Evolutionary conservation across 2,797 vertebrate species (phyloP).

Genomic region (Dryobates pubescens): DNA sequence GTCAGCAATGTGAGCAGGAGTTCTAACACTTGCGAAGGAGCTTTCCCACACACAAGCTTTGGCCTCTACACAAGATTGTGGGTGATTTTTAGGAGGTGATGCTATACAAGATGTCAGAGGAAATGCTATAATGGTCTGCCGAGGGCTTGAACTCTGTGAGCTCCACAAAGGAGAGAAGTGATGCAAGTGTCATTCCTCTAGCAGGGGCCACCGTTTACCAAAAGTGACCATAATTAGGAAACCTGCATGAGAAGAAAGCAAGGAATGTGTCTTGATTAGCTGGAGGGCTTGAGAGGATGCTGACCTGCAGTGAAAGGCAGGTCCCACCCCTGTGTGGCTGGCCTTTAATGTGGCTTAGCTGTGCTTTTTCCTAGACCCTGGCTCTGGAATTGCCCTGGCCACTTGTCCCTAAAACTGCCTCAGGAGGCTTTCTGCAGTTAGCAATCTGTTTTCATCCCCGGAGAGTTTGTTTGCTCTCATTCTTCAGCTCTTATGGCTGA

Average conservation of each 20-base stretch:
- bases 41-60: neutral
- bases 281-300: neutral
- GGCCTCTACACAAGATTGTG: neutral
- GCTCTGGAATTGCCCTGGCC: neutral
- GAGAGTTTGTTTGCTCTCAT: conserved; percentile 36
- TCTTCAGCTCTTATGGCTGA: conserved; percentile 14
- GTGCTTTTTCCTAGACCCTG: rapidly evolving
- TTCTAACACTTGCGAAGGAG: neutral
- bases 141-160: neutral
- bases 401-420: conserved; percentile 15
- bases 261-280: neutral
- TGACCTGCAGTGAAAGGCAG: neutral
- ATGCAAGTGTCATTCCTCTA: neutral
- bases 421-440: neutral
- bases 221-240: neutral
- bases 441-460: conserved; percentile 42
- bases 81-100: neutral
- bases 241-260: neutral
- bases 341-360: neutral
- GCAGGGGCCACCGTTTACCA: neutral
- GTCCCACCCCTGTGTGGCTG: neutral
- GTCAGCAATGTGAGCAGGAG: neutral
- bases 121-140: neutral
- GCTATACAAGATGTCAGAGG: neutral
- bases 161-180: neutral